Conservation (phyloP, 2,113 vertebrate species). For the Pipa parva region DNA sequence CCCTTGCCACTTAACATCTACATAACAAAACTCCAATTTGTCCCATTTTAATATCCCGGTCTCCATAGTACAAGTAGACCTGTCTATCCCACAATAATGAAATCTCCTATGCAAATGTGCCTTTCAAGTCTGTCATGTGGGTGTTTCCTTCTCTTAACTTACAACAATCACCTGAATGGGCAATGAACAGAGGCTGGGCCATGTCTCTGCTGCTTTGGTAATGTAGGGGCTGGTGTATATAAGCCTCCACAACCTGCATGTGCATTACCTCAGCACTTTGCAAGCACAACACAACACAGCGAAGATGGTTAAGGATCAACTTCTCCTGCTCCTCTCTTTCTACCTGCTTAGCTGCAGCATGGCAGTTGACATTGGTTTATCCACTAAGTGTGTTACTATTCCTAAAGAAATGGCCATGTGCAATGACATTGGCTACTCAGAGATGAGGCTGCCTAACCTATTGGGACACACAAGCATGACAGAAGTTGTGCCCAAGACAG, state of each 20-base stretch:
- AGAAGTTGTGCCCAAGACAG: constrained; percentile 72
- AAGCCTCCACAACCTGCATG: constrained; percentile 30
- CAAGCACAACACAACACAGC: not conserved
- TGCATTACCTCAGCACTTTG: constrained; percentile 20
- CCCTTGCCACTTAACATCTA: constrained; percentile 48
- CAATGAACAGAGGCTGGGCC: constrained; percentile 47
- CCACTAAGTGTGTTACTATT: constrained; percentile 77
- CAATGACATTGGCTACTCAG: constrained; percentile 74
- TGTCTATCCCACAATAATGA: not conserved
- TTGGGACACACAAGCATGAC: constrained; percentile 77
- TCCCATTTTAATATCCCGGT: constrained; percentile 51
- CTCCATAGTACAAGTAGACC: constrained; percentile 34
- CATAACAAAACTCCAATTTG: constrained; percentile 43
- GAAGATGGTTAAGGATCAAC: constrained; percentile 47
- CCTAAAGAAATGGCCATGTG: constrained; percentile 78
- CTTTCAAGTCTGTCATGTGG: constrained; percentile 30
- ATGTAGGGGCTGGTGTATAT: constrained; percentile 50
- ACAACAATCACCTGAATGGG: constrained; percentile 50
- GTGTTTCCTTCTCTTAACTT: constrained; percentile 46
- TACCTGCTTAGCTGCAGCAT: constrained; percentile 34
- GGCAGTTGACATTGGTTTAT: constrained; percentile 78
- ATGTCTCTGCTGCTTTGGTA: constrained; percentile 51
- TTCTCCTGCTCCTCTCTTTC: constrained; percentile 36
- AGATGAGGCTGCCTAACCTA: constrained; percentile 86
- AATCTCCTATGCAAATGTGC: constrained; percentile 16